A percentile compares a stretch with the other conserved stretches of the same genome.
Evolutionary conservation across 2,888 invertebrate species (phyloP).

Genomic region (Eupithecia centaureata): DNA sequence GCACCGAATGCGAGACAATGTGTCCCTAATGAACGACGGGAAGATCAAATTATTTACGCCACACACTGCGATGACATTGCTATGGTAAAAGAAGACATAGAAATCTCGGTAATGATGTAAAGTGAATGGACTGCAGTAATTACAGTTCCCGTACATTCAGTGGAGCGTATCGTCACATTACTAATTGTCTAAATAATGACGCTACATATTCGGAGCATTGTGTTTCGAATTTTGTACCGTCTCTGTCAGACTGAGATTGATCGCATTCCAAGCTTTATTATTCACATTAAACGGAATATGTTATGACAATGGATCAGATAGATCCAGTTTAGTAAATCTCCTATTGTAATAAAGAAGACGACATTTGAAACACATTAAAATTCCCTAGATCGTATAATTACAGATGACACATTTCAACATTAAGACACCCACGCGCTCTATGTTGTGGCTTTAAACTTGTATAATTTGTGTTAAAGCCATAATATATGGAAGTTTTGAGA

Average conservation of each 20-base stretch:
- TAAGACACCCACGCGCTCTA: constrained; percentile 79
- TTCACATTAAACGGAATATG: constrained; percentile 66
- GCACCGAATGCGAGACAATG: constrained; percentile 72
- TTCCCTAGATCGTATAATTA: constrained; percentile 82
- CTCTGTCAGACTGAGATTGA: constrained; percentile 41
- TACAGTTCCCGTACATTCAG: constrained; percentile 68
- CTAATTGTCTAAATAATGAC: constrained; percentile 66
- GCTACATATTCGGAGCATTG: constrained; percentile 47
- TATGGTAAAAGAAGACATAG: constrained; percentile 76
- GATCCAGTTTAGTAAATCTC: constrained; percentile 72
- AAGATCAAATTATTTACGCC: constrained; percentile 81
- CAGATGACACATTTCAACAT: constrained; percentile 82
- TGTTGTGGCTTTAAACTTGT: constrained; percentile 82
- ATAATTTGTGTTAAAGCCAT: constrained; percentile 84
- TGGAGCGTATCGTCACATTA: constrained; percentile 76
- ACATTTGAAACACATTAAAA: constrained; percentile 81
- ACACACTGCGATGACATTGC: constrained; percentile 66
- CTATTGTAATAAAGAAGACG: constrained; percentile 81
- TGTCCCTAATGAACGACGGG: constrained; percentile 74
- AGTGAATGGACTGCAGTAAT: constrained; percentile 81
- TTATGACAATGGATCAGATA: constrained; percentile 66
- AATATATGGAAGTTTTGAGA: constrained; percentile 81
- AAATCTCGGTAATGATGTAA: constrained; percentile 77
- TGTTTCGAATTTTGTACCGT: constrained; percentile 47
- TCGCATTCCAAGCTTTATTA: constrained; percentile 54